Evolutionary conservation across 2,797 vertebrate species (phyloP), one percentile per base, ranked within the genome.

Genomic region (Sebastes cheni): DNA sequence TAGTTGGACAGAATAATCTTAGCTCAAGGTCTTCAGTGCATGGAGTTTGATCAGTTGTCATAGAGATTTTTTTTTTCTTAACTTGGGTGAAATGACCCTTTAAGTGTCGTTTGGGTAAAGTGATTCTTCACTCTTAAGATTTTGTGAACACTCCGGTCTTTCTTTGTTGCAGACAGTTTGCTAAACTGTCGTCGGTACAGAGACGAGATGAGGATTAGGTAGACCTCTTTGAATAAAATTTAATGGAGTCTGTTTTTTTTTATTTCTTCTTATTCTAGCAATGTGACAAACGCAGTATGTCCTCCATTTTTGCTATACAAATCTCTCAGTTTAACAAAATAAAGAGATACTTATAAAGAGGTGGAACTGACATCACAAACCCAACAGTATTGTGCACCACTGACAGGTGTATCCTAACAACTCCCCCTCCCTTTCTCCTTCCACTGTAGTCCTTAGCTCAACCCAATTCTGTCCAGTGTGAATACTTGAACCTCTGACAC

Each of bases 401-500:
- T 70, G 30, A 67, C 73, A 69, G 78, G 56, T 75, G 30, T 59
- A 32, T 5, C 16, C 18, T n/a, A 71, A 72, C 6, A 71, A 58
- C 36, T 2, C 39, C 55, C 60, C 75, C 55, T 55, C 1, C 50
- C 20, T 29, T 22, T n/a, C 27, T 42, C 42, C 27, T 14, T 5
- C 46, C n/a, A 2, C 25, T n/a, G 39, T n/a, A 34, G 71, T 80
- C 83, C 76, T 85, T 72, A 36, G 6, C 73, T 81, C 67, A 42
- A 39, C 67, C 56, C 66, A 18, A 13, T 83, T 86, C 74, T 56
- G 62, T 83, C 81, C 71, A 8, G 64, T 30, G 75, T 60, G 77
- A 81, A 72, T 59, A 83, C 84, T 80, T 86, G 75, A 91, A 90
- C 91, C 76, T 77, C 72, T 87, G 87, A 93, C 92, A 83, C 89